phyloP scores from a whole-genome alignment of 2,797 vertebrate genomes.

The Phylloscopus collybita region DNA sequence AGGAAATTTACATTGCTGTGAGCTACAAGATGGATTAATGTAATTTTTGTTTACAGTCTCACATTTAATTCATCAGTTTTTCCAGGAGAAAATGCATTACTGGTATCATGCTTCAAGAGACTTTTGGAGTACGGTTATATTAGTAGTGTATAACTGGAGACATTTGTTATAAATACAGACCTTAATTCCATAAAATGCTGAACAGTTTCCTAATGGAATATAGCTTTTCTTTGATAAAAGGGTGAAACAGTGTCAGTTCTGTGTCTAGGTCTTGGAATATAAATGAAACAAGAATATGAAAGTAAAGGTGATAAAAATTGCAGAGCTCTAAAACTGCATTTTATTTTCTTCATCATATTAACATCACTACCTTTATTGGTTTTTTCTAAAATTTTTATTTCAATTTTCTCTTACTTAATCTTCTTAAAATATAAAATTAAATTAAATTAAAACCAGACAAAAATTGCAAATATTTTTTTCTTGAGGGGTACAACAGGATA shows the following conservation, averaged over 20 bases:
- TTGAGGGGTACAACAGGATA: not conserved
- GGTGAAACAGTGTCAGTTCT: not conserved
- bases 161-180: conserved; percentile 8
- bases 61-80: conserved; percentile 61
- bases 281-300: not conserved
- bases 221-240: not conserved
- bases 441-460: not conserved
- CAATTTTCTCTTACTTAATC: not conserved
- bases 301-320: not conserved
- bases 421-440: not conserved
- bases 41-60: conserved; percentile 61
- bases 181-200: conserved; percentile 1
- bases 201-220: not conserved
- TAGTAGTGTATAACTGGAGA: not conserved
- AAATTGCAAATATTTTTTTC: not conserved
- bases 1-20: conserved; percentile 54
- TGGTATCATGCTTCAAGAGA: not conserved
- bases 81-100: conserved; percentile 59
- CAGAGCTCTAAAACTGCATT: not conserved
- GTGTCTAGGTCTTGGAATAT: not conserved
- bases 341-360: not conserved
- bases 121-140: conserved; percentile 9
- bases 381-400: not conserved
- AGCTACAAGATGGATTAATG: conserved; percentile 69
- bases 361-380: not conserved